These are phyloP conservation scores for Boloria euphrosyne DNA, from an alignment of 2,888 invertebrate genomes.

Conservation along the genomic window DNA sequence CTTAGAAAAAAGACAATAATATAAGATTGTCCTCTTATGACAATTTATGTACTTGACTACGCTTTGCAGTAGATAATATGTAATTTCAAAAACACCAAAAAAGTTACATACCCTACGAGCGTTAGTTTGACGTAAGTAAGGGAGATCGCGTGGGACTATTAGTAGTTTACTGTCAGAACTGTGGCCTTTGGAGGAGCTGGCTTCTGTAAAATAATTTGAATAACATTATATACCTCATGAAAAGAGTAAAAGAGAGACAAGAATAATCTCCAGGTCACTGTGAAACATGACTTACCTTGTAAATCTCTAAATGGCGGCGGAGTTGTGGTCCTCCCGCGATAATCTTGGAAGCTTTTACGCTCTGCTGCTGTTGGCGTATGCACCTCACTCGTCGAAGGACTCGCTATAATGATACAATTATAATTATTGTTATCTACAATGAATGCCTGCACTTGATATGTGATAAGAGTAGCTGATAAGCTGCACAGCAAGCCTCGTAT, in stretches of 20 bases:
- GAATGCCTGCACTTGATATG: constrained; percentile 65
- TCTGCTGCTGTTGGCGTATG: constrained; percentile 53
- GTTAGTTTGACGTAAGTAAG: constrained; percentile 80
- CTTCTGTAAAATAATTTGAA: constrained; percentile 54
- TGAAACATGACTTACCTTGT: constrained; percentile 57
- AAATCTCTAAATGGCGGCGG: constrained; percentile 67
- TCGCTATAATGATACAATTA: constrained; percentile 63
- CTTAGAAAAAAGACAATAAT: no score
- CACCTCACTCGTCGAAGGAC: constrained; percentile 59
- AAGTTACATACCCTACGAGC: constrained; percentile 70
- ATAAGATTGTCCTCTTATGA: no score
- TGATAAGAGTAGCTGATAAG: constrained; percentile 70
- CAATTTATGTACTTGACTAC: no score
- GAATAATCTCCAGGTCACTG: constrained; percentile 6
- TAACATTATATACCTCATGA: background rate
- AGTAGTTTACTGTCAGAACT: constrained; percentile 69
- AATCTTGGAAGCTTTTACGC: constrained; percentile 56
- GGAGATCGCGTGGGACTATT: constrained; percentile 76
- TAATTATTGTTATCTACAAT: constrained; percentile 58
- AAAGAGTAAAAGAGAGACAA: background rate
- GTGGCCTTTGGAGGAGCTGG: constrained; percentile 67
- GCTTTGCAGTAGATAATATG: no score
- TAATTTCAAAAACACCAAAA: no score
- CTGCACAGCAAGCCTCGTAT: constrained; percentile 40
- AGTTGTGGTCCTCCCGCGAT: constrained; percentile 56